Evolutionary conservation across 2,888 invertebrate genomes (phyloP).

Genomic region (Cotesia congregata): DNA sequence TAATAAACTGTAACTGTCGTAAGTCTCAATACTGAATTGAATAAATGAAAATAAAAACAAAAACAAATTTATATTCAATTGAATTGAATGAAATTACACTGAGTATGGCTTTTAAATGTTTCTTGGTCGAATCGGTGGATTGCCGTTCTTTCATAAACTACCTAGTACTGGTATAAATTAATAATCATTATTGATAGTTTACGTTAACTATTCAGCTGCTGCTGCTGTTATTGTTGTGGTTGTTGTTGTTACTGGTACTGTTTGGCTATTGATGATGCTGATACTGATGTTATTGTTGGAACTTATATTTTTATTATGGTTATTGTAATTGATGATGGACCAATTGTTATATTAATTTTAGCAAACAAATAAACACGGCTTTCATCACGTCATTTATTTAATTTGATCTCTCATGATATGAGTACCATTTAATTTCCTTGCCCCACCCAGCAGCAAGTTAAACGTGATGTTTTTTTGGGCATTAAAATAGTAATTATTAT

Average conservation of each 20-base stretch:
- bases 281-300: not conserved
- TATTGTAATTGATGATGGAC: not conserved
- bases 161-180: not conserved
- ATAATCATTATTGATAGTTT: not conserved
- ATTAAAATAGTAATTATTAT: not conserved
- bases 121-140: not conserved
- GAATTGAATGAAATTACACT: not conserved
- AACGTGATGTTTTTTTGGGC: constrained; percentile 33
- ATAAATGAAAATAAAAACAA: not conserved
- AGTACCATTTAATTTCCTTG: constrained; percentile 39
- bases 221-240: not conserved
- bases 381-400: constrained; percentile 21
- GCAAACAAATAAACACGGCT: constrained; percentile 13
- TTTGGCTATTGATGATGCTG: not conserved
- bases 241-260: not conserved
- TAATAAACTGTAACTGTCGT: constrained; percentile 33
- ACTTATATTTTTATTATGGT: not conserved
- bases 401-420: constrained; percentile 16
- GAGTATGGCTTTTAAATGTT: not conserved
- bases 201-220: not conserved
- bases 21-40: not conserved
- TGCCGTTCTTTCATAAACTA: not conserved
- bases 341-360: constrained; percentile 11
- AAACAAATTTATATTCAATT: not conserved
- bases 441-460: constrained; percentile 48